Evolutionary conservation across 2,113 vertebrate genomes (phyloP), one percentile per base, ranked within the genome.

Genomic region (Cynoglossus semilaevis): DNA sequence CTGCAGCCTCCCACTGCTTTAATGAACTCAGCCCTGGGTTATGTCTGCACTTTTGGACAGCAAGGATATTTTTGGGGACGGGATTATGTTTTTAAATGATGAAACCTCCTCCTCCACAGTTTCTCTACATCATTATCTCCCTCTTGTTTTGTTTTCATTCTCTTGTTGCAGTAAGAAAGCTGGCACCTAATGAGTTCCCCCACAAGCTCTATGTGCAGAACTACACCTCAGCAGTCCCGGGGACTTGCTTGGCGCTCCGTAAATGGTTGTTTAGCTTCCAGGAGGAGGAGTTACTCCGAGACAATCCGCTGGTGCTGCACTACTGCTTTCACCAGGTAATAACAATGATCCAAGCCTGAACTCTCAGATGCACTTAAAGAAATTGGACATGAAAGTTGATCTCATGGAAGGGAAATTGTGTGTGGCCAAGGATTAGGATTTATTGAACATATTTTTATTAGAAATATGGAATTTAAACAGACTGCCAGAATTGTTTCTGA

Each of bases 151-250:
- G 37, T n/a, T 67, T 38, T 51, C 3, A 45, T 13, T 57, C 15
- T 41, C 48, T 18, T 49, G 15, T 68, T 70, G 3, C 85, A 97
- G 96, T 96, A 63, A 90, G 96, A 60, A 98, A 98, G 55, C 70
- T 99, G 88, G 94, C 94, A 0, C 95, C 96, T 79, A 98, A 98
- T 1, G 95, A 99, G 77, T 99, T 98, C 74, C 96, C 96, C 16
- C 96, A 99, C 90, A 98, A 99, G 84, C 93, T 99, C 5, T 99
- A 98, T 35, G 93, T 99, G 68, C 96, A 98, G 90, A 99, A 99
- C 77, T 98, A 97, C 81, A 97, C 95, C 0, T 97, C 96, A 0
- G 96, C 95, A 0, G 94, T 97, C 77, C 95, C 95, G 0, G 96
- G 95, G 1, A 99, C 96, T 0, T 98, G 96, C 83, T 89, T 99